Evolutionary conservation across 2,797 vertebrate species (phyloP).

Genomic region (Spea hammondii): DNA sequence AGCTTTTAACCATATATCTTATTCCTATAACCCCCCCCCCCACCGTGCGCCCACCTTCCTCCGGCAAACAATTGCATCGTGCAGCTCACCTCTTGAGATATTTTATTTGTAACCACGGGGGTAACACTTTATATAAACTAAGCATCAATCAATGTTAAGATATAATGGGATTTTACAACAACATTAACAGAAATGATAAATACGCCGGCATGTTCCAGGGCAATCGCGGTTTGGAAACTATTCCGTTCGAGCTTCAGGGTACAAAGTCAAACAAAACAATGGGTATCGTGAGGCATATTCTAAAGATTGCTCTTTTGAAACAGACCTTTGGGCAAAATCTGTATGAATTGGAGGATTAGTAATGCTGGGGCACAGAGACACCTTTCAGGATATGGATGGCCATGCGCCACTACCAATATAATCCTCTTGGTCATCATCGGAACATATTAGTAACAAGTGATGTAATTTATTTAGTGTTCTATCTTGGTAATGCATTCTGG

Average conservation of each 20-base stretch:
- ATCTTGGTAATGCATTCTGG: too few species aligned
- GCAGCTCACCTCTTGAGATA: slow-evolving; percentile 17
- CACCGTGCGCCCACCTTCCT: slow-evolving; percentile 5
- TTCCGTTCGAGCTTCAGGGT: slow-evolving; percentile 11
- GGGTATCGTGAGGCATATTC: slow-evolving; percentile 28
- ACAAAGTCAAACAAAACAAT: slow-evolving; percentile 43
- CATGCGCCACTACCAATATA: neutral
- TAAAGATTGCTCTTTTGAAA: slow-evolving; percentile 20
- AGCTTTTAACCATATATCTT: slow-evolving; percentile 14
- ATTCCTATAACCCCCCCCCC: slow-evolving; percentile 7
- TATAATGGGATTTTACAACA: slow-evolving; percentile 47
- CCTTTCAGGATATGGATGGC: slow-evolving; percentile 20
- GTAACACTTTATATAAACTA: slow-evolving; percentile 28
- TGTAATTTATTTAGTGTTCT: too few species aligned
- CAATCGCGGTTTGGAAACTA: slow-evolving; percentile 20
- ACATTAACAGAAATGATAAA: slow-evolving; percentile 49
- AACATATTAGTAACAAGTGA: neutral
- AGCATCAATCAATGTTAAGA: slow-evolving; percentile 46
- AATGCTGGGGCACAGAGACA: neutral
- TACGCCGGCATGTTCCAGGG: slow-evolving; percentile 18
- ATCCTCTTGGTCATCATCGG: neutral
- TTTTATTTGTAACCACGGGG: slow-evolving; percentile 35
- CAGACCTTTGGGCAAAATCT: slow-evolving; percentile 6
- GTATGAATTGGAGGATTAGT: neutral
- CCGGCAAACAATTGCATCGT: slow-evolving; percentile 23